Evolutionary conservation across 2,888 invertebrate species (phyloP), one percentile per base, ranked within the genome.

Genomic region (Zootermopsis nevadensis): DNA sequence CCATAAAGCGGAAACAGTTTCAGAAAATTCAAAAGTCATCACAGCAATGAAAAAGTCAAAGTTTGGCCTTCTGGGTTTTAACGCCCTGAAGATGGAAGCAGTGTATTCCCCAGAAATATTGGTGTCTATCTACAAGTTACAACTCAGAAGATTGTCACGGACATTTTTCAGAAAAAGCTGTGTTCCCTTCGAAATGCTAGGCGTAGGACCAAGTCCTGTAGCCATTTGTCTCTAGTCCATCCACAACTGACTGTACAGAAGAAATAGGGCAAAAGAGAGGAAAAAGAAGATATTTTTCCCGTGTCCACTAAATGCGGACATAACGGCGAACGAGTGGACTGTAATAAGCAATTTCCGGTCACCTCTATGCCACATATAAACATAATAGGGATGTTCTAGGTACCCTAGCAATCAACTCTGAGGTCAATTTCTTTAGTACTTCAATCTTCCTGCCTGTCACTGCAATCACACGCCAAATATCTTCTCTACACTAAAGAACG

Each of bases 261-360:
- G 60, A 60, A 27, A 60, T 6, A 27, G n/a, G 15, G 48, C 27
- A 48, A 15, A 19, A 48, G 19, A 12, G 19, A 48, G 15, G 3
- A 48, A 48, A 19, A 0, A 19, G 19, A 19, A 48, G 27, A 60
- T 10, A n/a, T 48, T 19, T 19, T 60, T 60, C 27, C 15, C 8
- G 48, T 60, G 60, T 12, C 27, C n/a, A 4, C n/a, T 8, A 69
- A 67, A 67, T 67, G 27, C 33, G 69, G 19, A 69, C 69, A 15
- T 69, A 69, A 69, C 69, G 19, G 30, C 67, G 67, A 67, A 33
- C 33, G 69, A 69, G 69, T 33, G 69, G 15, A 33, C 55, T 22
- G 77, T 77, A 77, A 77, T 77, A 77, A 77, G 77, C 77, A 77
- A 77, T 77, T 77, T 77, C 55, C 77, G 77, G 77, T 77, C 55